A percentile compares a stretch with the other conserved stretches of the same genome.
Conservation (phyloP, 2,797 vertebrate species). For the Helicolenus hilgendorfi region DNA sequence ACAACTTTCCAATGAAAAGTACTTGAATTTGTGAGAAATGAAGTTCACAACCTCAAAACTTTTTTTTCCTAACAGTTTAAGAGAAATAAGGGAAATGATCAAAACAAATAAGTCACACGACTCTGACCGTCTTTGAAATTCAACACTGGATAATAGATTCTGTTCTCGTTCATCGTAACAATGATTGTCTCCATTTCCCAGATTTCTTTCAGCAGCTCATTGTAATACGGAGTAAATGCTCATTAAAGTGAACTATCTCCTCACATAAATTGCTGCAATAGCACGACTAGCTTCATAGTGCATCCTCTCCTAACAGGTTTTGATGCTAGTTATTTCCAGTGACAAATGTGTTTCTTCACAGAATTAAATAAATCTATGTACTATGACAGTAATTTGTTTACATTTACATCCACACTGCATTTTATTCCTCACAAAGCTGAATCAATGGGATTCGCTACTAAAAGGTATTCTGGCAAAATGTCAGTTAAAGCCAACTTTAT, state of each 20-base stretch:
- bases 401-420: neutral
- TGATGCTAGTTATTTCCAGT: neutral
- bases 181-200: neutral
- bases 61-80: neutral
- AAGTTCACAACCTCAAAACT: neutral
- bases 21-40: neutral
- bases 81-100: neutral
- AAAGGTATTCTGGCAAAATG: slow-evolving; percentile 17
- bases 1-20: neutral
- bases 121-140: neutral
- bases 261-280: neutral
- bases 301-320: neutral
- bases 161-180: neutral
- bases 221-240: neutral
- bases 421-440: neutral
- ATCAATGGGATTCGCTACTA: neutral
- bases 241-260: neutral
- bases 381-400: neutral
- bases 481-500: neutral
- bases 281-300: neutral
- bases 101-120: neutral
- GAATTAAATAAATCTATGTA: neutral
- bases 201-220: neutral
- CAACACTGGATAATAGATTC: neutral
- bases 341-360: neutral